Evolutionary conservation across 2,113 vertebrate species (phyloP).

Genomic region (Cichladusa arquata): DNA sequence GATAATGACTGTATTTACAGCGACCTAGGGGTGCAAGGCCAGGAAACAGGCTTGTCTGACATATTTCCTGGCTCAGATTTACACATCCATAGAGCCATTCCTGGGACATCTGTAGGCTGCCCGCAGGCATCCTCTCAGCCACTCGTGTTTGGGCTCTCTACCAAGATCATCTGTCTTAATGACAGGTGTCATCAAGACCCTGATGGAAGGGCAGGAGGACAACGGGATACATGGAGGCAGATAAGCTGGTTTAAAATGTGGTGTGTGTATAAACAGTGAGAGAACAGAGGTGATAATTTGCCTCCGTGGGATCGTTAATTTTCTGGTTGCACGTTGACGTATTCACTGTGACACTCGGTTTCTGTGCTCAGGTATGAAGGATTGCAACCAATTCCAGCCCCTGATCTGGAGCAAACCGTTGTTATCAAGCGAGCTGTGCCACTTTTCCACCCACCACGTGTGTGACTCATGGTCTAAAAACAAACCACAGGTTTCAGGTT

Average conservation of each 20-base stretch:
- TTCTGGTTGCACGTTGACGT: neutral
- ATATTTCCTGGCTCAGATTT: constrained; percentile 40
- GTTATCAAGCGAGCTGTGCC: neutral
- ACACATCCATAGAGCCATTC: neutral
- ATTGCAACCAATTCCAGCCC: neutral
- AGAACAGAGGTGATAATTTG: neutral
- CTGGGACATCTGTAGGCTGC: constrained; percentile 16
- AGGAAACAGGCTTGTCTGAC: constrained; percentile 61
- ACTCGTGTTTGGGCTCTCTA: neutral
- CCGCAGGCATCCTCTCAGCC: constrained; percentile 21
- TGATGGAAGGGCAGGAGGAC: neutral
- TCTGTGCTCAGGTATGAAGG: neutral
- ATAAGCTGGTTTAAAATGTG: neutral
- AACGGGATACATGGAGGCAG: neutral
- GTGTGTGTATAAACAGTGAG: neutral
- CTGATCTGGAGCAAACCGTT: neutral
- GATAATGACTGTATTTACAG: neutral
- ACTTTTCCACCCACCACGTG: constrained; percentile 41
- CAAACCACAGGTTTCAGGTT: constrained; percentile 52
- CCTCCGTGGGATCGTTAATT: neutral
- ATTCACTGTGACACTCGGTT: neutral
- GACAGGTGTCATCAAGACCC: constrained; percentile 20
- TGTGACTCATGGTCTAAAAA: constrained; percentile 52
- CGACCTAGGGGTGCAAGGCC: constrained; percentile 14
- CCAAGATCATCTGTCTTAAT: constrained; percentile 29